Percentiles rank a stretch among this genome's conserved stretches.
These are phyloP conservation scores for Drosophila pruinosa DNA, from an alignment of 1,140 invertebrate genomes.

Conservation along the genomic window DNA sequence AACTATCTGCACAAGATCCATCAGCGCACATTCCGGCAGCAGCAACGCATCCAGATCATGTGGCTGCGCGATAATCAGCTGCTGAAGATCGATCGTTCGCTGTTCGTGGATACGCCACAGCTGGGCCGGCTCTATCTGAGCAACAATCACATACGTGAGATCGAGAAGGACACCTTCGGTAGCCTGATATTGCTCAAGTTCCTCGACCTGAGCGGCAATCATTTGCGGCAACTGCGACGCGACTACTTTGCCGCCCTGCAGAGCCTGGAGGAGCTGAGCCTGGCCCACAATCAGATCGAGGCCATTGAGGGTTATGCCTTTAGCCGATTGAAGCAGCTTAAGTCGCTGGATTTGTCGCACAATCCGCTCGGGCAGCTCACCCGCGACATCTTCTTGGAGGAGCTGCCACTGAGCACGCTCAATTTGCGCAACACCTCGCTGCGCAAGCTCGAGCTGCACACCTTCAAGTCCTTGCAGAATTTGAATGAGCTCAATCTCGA, in stretches of 20 bases:
- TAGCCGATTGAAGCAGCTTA: slow-evolving; percentile 85
- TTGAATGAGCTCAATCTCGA: slow-evolving; percentile 89
- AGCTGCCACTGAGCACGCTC: slow-evolving; percentile 85
- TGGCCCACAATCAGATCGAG: slow-evolving; percentile 86
- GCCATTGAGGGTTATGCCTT: slow-evolving; percentile 86
- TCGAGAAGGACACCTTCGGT: slow-evolving; percentile 91
- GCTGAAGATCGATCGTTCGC: slow-evolving; percentile 87
- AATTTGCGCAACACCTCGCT: slow-evolving; percentile 83
- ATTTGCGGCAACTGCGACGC: slow-evolving; percentile 86
- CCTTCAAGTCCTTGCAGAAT: slow-evolving; percentile 87
- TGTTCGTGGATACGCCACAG: slow-evolving; percentile 89
- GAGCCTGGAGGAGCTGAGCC: slow-evolving; percentile 87
- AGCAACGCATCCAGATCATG: slow-evolving; percentile 92
- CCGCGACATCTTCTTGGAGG: slow-evolving; percentile 86
- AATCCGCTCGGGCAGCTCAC: slow-evolving; percentile 86
- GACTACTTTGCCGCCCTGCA: slow-evolving; percentile 86
- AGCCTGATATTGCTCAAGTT: slow-evolving; percentile 90
- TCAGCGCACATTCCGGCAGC: slow-evolving; percentile 90
- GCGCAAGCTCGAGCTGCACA: slow-evolving; percentile 85
- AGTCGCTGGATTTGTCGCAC: slow-evolving; percentile 87
- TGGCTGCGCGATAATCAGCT: slow-evolving; percentile 93
- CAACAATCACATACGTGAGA: slow-evolving; percentile 91
- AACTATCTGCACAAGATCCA: slow-evolving; percentile 91
- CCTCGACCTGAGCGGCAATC: slow-evolving; percentile 91
- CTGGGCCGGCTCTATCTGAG: slow-evolving; percentile 92